Conservation (phyloP, 2,797 vertebrate species). For the Melopsittacus undulatus region DNA sequence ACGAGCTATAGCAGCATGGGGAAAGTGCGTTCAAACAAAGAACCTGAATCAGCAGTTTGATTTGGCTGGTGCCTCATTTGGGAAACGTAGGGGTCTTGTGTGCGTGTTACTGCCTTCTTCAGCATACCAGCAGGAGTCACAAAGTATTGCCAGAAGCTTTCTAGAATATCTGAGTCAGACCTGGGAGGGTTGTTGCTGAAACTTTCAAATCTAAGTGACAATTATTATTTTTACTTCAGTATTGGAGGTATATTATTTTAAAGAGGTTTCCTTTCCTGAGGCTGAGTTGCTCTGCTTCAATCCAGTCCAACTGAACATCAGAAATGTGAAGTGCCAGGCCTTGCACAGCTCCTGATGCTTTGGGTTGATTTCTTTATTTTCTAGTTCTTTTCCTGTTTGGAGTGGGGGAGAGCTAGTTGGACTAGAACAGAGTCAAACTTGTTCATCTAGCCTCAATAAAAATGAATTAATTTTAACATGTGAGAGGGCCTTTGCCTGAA, state of each 20-base stretch:
- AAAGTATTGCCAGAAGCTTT: neutral
- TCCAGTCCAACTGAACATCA: neutral
- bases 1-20: fast-evolving
- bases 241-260: neutral
- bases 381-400: neutral
- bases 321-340: neutral
- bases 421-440: neutral
- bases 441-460: neutral
- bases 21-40: neutral
- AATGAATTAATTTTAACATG: neutral
- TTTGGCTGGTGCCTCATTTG: neutral
- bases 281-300: neutral
- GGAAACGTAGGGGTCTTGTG: slow-evolving; percentile 24
- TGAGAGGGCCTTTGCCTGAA: neutral
- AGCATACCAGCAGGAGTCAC: neutral
- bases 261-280: neutral
- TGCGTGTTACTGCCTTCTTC: neutral
- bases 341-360: neutral
- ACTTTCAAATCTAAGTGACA: neutral
- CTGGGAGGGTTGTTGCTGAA: neutral
- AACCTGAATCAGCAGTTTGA: neutral
- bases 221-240: neutral
- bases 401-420: neutral
- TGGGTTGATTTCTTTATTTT: neutral
- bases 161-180: neutral